Evolutionary conservation across 2,797 vertebrate species (phyloP), one percentile per base, ranked within the genome.

Genomic region (Poecilia velifera): DNA sequence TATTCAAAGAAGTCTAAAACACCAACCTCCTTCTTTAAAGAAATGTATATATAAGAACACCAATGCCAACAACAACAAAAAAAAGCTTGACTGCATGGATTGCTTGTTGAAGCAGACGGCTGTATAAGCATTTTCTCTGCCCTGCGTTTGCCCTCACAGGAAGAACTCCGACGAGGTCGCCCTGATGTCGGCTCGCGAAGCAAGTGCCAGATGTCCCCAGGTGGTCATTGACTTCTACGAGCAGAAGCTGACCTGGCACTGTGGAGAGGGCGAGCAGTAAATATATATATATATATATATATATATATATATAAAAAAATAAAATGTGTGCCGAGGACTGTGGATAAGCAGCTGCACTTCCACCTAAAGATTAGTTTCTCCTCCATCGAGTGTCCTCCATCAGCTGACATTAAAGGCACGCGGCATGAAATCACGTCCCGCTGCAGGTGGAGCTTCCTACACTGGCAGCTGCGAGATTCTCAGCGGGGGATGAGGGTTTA

Each of bases 141-240:
- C 3, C 0, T 74, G 18, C 39, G 34, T 59, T 66, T 70, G 18
- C 41, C n/a, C 36, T 87, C 90, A 80, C 93, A 99, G 98, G 98
- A 99, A 98, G 92, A 97, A 97, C 94, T 97, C 97, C 0, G 97
- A 97, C 82, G 97, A 99, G 76, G 98, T 98, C 76, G 97, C 98
- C 81, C 93, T 99, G 94, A 96, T 99, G 89, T 95, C 98, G 87
- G 98, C 98, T 78, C 96, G 96, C 82, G 98, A 99, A 93, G 98
- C 97, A 70, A 99, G 98, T 28, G 92, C 97, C 94, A 97, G 97
- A 90, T 98, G 97, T 94, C 98, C 98, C 89, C 97, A 99, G 93
- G 97, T 98, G 80, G 98, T 99, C 90, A 98, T 99, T 3, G 96
- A 97, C 85, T 99, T 99, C 96, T 99, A 99, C 85, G 98, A 99